Conservation (phyloP, 2,888 invertebrate species). For the Hylaea fasciaria region DNA sequence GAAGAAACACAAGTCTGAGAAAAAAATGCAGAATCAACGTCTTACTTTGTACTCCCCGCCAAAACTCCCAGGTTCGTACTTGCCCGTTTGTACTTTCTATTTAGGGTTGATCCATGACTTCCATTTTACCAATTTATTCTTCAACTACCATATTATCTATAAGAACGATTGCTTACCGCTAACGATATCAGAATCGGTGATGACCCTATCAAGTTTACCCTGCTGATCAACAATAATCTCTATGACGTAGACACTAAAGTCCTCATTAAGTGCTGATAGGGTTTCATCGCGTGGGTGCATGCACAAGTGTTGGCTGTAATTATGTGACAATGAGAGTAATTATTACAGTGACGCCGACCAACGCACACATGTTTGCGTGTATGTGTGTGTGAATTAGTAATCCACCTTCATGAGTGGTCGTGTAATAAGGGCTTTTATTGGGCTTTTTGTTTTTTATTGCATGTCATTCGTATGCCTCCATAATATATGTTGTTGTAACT, state of each 20-base stretch:
- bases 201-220: slow-evolving; percentile 29
- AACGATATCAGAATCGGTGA: slow-evolving; percentile 33
- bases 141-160: slow-evolving; percentile 1
- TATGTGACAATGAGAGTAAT: slow-evolving; percentile 82
- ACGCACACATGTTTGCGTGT: slow-evolving; percentile 43
- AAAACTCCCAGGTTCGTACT: too few species aligned
- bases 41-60: too few species aligned
- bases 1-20: too few species aligned
- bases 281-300: slow-evolving; percentile 69
- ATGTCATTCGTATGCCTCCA: slow-evolving; percentile 19
- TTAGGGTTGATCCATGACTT: too few species aligned
- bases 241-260: slow-evolving; percentile 45
- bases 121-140: too few species aligned
- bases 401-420: slow-evolving; percentile 62
- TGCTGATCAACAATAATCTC: slow-evolving; percentile 32
- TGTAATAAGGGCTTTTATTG: slow-evolving; percentile 55
- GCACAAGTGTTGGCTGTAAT: slow-evolving; percentile 78
- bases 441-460: slow-evolving; percentile 44
- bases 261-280: slow-evolving; percentile 46
- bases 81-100: too few species aligned
- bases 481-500: slow-evolving; percentile 12
- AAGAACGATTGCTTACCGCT: slow-evolving; percentile 17
- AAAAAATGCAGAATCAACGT: too few species aligned
- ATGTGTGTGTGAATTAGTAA: slow-evolving; percentile 65
- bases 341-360: slow-evolving; percentile 59